phyloP scores from a whole-genome alignment of 2,797 vertebrate genomes.

The Lacerta bilineata region DNA sequence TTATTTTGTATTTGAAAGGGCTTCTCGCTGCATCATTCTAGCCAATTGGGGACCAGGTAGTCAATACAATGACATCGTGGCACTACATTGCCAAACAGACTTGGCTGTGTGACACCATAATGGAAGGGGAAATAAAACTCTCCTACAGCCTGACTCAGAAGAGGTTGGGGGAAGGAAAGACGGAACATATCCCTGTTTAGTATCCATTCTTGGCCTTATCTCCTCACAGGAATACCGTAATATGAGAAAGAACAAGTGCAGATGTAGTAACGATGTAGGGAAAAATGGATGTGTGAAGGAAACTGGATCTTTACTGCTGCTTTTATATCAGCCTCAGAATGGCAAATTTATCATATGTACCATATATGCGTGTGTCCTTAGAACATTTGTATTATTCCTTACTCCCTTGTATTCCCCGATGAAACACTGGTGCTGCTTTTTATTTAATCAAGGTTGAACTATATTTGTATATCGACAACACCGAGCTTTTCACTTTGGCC shows the following conservation, averaged over 20 bases:
- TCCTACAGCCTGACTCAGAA: neutral
- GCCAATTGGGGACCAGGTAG: too few relatives aligned
- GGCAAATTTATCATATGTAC: neutral
- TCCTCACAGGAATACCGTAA: neutral
- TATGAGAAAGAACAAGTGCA: neutral
- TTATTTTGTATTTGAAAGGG: neutral
- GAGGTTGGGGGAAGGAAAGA: neutral
- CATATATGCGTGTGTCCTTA: constrained; percentile 13
- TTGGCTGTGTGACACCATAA: neutral
- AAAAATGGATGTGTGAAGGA: neutral
- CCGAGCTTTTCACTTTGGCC: constrained; percentile 47
- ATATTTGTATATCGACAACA: constrained; percentile 41
- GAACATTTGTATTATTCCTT: constrained; percentile 7
- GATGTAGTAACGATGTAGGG: neutral
- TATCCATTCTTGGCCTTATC: neutral
- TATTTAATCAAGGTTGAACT: constrained; percentile 38
- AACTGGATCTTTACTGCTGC: neutral
- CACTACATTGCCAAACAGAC: neutral
- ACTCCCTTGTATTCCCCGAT: neutral
- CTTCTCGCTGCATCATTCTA: neutral
- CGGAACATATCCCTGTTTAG: neutral
- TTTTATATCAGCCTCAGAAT: neutral
- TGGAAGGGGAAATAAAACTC: neutral
- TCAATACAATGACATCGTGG: neutral
- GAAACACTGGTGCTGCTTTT: constrained; percentile 13